phyloP scores from a whole-genome alignment of 2,113 vertebrate genomes.

The Malurus elegans region DNA sequence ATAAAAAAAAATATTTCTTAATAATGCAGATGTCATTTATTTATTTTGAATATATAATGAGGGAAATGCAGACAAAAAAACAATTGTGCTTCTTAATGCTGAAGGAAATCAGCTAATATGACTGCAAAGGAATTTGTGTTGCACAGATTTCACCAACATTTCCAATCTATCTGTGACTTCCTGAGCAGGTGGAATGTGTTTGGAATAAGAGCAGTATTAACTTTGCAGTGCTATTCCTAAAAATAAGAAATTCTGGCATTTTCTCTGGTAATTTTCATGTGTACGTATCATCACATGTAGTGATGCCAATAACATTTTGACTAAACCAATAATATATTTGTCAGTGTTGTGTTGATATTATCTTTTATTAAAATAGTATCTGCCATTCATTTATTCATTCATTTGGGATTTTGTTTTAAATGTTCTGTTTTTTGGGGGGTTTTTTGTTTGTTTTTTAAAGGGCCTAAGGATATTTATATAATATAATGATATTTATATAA shows the following conservation, averaged over 20 bases:
- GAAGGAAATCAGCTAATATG: neutral
- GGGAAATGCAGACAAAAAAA: neutral
- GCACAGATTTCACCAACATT: neutral
- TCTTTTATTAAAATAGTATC: neutral
- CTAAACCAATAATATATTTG: neutral
- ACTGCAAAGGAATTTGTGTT: neutral
- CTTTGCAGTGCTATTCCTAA: neutral
- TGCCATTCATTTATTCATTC: neutral
- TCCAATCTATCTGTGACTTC: neutral
- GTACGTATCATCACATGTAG: neutral
- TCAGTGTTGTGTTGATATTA: neutral
- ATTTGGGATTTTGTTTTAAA: neutral
- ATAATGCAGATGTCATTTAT: slow-evolving; percentile 7
- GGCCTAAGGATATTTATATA: neutral
- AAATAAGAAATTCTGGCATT: neutral
- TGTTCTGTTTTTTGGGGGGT: neutral
- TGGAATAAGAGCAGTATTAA: neutral
- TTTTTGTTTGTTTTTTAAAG: neutral
- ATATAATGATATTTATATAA: neutral
- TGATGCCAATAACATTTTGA: neutral
- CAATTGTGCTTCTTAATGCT: neutral
- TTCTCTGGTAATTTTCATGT: neutral
- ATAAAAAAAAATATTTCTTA: slow-evolving; percentile 27
- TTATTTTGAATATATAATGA: slow-evolving; percentile 15
- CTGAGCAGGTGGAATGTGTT: neutral